Conservation (phyloP, 2,888 invertebrate species). For the Patella depressa region DNA sequence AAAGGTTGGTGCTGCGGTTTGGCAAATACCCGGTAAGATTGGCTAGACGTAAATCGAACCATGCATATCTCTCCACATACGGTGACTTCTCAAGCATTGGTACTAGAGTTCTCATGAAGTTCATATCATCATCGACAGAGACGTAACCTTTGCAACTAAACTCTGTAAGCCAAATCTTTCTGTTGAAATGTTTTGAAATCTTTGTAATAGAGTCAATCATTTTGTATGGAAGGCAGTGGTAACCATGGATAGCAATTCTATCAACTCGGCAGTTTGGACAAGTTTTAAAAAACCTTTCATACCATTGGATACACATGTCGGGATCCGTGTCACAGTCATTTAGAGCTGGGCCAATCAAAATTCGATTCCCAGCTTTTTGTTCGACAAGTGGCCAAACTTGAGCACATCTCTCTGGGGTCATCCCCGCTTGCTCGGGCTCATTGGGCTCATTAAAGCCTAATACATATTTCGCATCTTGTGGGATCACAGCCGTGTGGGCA, state of each 20-base stretch:
- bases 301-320: slow-evolving; percentile 37
- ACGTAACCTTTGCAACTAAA: slow-evolving; percentile 39
- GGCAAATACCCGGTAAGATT: slow-evolving; percentile 13
- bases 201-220: slow-evolving; percentile 33
- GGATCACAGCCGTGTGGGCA: slow-evolving; percentile 13
- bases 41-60: slow-evolving; percentile 34
- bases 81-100: slow-evolving; percentile 38
- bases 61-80: slow-evolving; percentile 38
- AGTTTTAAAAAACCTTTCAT: slow-evolving; percentile 43
- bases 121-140: slow-evolving; percentile 31
- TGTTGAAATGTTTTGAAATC: slow-evolving; percentile 37
- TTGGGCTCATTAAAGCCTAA: slow-evolving; percentile 53
- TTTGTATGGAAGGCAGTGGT: slow-evolving; percentile 37
- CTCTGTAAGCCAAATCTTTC: slow-evolving; percentile 45
- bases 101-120: slow-evolving; percentile 37
- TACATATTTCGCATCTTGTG: slow-evolving; percentile 32
- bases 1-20: slow-evolving; percentile 28
- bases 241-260: slow-evolving; percentile 47
- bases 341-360: slow-evolving; percentile 47
- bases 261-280: slow-evolving; percentile 46
- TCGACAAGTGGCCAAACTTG: slow-evolving; percentile 43
- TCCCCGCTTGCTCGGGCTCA: slow-evolving; percentile 39
- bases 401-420: slow-evolving; percentile 42
- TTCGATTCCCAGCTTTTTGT: slow-evolving; percentile 27
- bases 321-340: slow-evolving; percentile 26